Base-by-base conservation (phyloP, 2,888 invertebrate genomes). In the Tipula unca region DNA sequence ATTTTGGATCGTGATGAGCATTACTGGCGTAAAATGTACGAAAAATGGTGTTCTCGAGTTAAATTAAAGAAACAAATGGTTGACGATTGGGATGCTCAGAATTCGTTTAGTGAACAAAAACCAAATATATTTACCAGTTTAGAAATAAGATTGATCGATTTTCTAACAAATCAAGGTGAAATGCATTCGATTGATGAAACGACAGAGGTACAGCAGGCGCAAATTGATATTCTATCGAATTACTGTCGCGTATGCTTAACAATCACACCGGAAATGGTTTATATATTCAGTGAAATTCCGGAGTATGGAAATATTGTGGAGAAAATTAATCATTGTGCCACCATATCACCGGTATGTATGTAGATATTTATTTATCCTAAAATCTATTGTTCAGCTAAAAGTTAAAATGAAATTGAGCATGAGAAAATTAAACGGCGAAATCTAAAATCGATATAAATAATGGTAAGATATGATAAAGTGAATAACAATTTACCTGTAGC, bases 21-120 rank as follows among this genome's bases (percentile, higher is more conserved):
- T 10, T 86, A 86, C 84, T 87, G 87, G 87, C 85, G 86, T 86
- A 86, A 84, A 54, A 86, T 87, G 85, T 87, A 86, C 69, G 87
- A 87, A 25, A 86, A 82, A 85, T 87, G 87, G 86, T 86, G 86
- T 13, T 85, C 36, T 69, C 85, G 86, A 54, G 86, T 87, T 6
- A 86, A 87, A 36, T 29, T 86, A 82, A 87, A 87, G 86, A 86
- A 87, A 82, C 42, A 85, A 25, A 85, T 86, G 1, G 25, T 86
- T 25, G 86, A 87, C 29, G 54, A 86, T 85, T 54, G 86, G 82
- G 83, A 86, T 2, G 29, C 85, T n/a, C 25, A 84, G 6, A 84
- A 39, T 13, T 84, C 84, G 5, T 36, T 54, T 32, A 54, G 29
- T 17, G 36, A 85, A 25, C 1, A 17, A 29, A 48, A 85, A 54